Evolutionary conservation across 2,113 vertebrate genomes (phyloP).

Genomic region (Corythornis madagascariensis): DNA sequence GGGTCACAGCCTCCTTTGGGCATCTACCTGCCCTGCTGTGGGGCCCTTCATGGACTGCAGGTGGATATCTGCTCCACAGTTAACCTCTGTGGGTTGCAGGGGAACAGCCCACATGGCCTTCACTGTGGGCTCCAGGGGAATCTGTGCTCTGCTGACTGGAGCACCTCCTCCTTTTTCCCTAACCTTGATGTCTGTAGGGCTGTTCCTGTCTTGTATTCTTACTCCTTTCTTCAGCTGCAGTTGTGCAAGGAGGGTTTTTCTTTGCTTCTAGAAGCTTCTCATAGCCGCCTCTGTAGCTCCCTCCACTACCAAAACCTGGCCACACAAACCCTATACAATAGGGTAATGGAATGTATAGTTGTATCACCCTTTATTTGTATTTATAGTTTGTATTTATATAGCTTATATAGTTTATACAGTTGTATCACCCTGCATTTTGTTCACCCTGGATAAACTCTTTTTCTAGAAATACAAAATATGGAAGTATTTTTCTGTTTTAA

Average conservation of each 20-base stretch:
- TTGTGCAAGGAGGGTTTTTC: neutral
- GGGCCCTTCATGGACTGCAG: neutral
- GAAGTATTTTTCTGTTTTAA: neutral
- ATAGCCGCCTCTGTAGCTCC: neutral
- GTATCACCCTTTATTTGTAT: neutral
- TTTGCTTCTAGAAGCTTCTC: neutral
- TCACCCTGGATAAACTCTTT: neutral
- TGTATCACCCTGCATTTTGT: neutral
- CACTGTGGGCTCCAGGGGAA: neutral
- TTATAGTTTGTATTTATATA: neutral
- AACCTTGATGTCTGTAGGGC: neutral
- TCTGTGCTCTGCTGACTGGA: neutral
- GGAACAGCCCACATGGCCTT: neutral
- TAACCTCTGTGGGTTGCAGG: neutral
- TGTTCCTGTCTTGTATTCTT: neutral
- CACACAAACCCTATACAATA: neutral
- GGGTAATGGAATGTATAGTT: neutral
- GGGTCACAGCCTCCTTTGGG: neutral
- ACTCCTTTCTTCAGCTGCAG: neutral
- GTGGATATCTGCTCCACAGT: neutral
- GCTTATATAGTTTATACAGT: too few species aligned
- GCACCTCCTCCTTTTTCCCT: neutral
- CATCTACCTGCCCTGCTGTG: neutral
- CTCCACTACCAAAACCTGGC: neutral
- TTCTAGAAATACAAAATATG: neutral